Evolutionary conservation across 2,888 invertebrate genomes (phyloP).

Genomic region (Cotesia congregata): DNA sequence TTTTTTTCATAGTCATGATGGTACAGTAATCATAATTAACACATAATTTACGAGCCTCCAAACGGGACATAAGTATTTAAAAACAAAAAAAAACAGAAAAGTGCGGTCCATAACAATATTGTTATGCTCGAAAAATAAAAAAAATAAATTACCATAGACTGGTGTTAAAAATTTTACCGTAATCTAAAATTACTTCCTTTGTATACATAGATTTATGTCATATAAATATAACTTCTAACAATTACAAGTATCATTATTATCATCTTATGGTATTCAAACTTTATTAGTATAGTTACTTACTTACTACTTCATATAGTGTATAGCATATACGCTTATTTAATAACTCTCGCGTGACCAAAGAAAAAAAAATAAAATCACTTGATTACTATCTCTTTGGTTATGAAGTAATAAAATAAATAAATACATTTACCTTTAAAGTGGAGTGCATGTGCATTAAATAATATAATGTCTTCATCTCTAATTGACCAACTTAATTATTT

Average conservation of each 20-base stretch:
- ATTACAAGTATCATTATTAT: not conserved
- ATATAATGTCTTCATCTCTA: not conserved
- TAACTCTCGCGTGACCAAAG: not conserved
- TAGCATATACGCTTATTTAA: not conserved
- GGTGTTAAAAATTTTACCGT: not conserved
- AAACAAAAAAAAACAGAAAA: not conserved
- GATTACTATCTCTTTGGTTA: not conserved
- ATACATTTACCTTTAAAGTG: not conserved
- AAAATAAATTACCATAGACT: not conserved
- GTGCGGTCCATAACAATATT: not conserved
- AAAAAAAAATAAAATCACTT: not conserved
- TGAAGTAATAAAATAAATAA: conserved; percentile 1
- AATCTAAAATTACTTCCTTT: not conserved
- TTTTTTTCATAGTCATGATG: not conserved
- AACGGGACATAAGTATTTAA: not conserved
- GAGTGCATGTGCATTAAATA: not conserved
- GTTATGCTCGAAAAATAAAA: not conserved
- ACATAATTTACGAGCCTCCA: not conserved
- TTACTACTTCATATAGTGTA: not conserved
- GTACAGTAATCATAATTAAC: not conserved
- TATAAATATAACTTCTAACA: not conserved
- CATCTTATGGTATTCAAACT: not conserved
- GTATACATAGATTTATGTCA: not conserved
- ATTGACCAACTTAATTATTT: not conserved
- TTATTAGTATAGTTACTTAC: not conserved